phyloP scores from a whole-genome alignment of 2,797 vertebrate species.

The Pseudocheirus occidentalis region DNA sequence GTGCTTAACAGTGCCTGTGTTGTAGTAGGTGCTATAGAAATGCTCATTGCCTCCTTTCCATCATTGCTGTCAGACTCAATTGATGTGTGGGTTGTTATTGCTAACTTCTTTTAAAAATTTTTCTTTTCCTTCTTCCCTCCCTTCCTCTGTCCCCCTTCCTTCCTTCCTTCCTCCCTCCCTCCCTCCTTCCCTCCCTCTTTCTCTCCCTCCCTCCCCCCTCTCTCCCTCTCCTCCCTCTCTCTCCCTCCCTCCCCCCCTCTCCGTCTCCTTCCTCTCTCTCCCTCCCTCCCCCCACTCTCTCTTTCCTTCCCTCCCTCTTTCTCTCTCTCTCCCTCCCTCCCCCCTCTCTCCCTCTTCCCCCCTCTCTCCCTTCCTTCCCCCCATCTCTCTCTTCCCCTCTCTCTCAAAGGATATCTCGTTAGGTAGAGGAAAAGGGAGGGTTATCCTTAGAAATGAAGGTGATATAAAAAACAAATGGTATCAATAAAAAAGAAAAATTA shows the following conservation, averaged over 20 bases:
- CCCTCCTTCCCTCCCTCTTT: no score
- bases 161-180: no score
- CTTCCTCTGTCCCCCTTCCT: no score
- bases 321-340: no score
- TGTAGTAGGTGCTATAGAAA: background rate
- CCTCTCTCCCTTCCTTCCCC: no score
- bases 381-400: no score
- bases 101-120: background rate
- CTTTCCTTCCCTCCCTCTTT: no score
- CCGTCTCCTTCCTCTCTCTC: fast-evolving
- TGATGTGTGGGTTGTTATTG: background rate
- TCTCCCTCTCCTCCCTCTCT: fast-evolving
- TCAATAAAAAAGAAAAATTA: background rate
- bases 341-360: no score
- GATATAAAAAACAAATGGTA: background rate
- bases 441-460: background rate
- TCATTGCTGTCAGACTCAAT: background rate
- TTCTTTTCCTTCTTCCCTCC: background rate
- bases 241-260: no score
- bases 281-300: fast-evolving
- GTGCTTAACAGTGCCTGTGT: background rate
- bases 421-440: background rate
- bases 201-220: no score
- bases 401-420: background rate
- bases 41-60: background rate